Evolutionary conservation across 2,113 vertebrate species (phyloP).

Genomic region (Leptobrachium leishanense): DNA sequence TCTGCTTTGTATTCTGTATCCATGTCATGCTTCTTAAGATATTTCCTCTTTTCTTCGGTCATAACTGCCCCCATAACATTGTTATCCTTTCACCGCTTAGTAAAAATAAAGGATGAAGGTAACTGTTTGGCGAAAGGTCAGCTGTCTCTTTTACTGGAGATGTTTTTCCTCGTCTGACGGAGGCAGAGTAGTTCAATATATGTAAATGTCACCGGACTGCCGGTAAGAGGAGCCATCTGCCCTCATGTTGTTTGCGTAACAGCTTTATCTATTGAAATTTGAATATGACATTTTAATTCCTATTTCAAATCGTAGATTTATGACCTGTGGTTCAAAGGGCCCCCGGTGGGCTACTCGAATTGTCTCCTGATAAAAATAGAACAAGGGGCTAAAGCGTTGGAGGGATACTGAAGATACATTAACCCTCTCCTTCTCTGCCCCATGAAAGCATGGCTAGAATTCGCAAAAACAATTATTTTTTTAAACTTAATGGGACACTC

Average conservation of each 20-base stretch:
- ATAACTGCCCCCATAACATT: no score
- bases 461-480: no score
- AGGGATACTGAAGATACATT: no score
- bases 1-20: no score
- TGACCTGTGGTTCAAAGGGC: background rate
- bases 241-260: background rate
- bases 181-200: background rate
- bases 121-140: background rate
- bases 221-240: background rate
- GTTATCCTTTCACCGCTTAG: background rate
- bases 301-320: background rate
- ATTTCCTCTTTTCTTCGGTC: no score
- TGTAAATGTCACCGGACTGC: background rate
- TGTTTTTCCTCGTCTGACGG: background rate
- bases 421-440: no score
- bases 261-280: background rate
- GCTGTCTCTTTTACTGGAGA: background rate
- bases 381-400: no score
- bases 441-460: no score
- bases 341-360: no score
- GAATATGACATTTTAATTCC: background rate
- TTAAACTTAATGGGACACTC: no score
- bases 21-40: no score
- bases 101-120: background rate
- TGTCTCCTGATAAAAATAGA: no score